A percentile compares a stretch with the other conserved stretches of the same genome.
Conservation (phyloP, 1,140 invertebrate species). For the Drosophila busckii region DNA sequence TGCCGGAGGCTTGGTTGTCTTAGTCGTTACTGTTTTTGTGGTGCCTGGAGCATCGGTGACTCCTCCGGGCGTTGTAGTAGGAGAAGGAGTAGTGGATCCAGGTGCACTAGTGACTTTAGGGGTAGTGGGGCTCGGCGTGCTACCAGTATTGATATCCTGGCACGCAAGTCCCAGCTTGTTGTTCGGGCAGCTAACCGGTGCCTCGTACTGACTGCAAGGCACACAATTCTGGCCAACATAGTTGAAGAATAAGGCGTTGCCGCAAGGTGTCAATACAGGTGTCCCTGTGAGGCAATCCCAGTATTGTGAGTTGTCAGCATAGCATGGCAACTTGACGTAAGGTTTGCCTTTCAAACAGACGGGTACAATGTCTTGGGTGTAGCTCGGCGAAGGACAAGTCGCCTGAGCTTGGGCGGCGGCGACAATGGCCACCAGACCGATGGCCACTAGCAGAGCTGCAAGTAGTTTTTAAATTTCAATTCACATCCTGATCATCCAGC, state of each 20-base stretch:
- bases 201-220: conserved; percentile 30
- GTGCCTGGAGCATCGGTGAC: conserved; percentile 6
- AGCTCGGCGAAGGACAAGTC: conserved; percentile 16
- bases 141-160: not conserved
- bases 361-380: conserved; percentile 11
- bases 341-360: conserved; percentile 5
- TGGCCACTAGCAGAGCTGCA: conserved; percentile 41
- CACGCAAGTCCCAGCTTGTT: conserved; percentile 12
- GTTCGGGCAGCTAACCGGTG: conserved; percentile 14
- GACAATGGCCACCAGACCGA: conserved; percentile 38
- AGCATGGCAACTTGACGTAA: conserved; percentile 41
- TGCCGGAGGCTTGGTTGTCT: conserved; percentile 18
- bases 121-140: no score
- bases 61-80: not conserved
- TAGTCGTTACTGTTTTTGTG: no score
- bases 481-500: no score
- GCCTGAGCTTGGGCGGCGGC: conserved; percentile 22
- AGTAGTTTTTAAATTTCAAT: not conserved
- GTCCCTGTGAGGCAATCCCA: not conserved
- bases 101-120: no score
- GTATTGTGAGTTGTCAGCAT: conserved; percentile 27
- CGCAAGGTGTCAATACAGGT: not conserved
- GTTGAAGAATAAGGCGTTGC: conserved; percentile 22
- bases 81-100: not conserved
- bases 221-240: conserved; percentile 27